phyloP scores from a whole-genome alignment of 1,140 invertebrate species.

The Heliothis virescens region DNA sequence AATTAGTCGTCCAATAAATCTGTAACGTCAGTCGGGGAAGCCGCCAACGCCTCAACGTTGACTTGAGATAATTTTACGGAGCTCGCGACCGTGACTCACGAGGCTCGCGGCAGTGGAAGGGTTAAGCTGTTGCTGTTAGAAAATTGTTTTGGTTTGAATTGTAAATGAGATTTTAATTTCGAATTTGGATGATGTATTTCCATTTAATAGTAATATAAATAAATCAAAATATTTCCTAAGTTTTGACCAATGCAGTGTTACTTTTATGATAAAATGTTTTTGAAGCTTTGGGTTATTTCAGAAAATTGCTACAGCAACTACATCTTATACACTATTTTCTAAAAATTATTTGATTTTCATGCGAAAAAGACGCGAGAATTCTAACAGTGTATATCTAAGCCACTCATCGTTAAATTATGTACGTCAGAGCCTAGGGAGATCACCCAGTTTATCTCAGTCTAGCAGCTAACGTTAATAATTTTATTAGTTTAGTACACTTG shows the following conservation, averaged over 20 bases:
- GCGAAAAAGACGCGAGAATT: neutral
- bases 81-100: constrained; percentile 14
- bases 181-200: too few species aligned
- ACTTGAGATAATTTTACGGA: constrained; percentile 35
- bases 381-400: neutral
- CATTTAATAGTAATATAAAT: too few species aligned
- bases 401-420: neutral
- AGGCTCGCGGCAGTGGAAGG: constrained; percentile 6
- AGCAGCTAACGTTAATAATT: constrained; percentile 2
- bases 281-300: too few species aligned
- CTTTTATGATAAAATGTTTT: too few species aligned
- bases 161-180: too few species aligned
- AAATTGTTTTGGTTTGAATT: constrained; percentile 17
- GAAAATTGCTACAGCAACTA: too few species aligned
- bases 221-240: too few species aligned
- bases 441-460: neutral
- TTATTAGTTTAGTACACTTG: neutral
- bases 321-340: too few species aligned
- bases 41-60: constrained; percentile 27
- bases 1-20: constrained; percentile 46
- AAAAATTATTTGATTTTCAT: neutral
- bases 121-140: neutral
- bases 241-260: too few species aligned
- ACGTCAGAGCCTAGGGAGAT: neutral
- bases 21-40: constrained; percentile 31